phyloP scores from a whole-genome alignment of 1,140 invertebrate species.

The Meloidogyne exigua region DNA sequence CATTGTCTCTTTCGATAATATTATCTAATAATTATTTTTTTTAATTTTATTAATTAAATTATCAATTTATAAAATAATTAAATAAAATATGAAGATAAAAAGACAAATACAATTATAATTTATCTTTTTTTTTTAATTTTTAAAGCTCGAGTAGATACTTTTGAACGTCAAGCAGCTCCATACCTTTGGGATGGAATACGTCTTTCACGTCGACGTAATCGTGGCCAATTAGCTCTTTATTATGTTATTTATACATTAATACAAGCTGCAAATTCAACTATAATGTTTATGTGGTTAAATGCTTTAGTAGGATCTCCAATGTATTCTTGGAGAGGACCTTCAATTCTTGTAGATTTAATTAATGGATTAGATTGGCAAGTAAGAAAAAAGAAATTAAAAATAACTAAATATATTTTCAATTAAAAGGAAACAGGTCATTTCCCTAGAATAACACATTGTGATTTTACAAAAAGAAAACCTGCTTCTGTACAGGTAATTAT shows the following conservation, averaged over 20 bases:
- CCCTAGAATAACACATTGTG: constrained; percentile 62
- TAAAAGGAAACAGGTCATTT: constrained; percentile 60
- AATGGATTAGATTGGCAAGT: constrained; percentile 57
- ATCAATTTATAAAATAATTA: too few species aligned
- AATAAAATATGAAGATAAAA: too few species aligned
- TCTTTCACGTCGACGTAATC: constrained; percentile 45
- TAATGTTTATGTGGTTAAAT: constrained; percentile 57
- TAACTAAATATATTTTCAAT: background rate
- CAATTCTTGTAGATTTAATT: constrained; percentile 53
- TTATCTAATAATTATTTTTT: background rate
- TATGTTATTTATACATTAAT: constrained; percentile 57
- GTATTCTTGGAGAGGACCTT: constrained; percentile 54
- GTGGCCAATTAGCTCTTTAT: constrained; percentile 51
- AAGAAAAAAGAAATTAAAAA: background rate
- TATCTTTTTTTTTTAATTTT: constrained; percentile 13
- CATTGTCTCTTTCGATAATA: background rate
- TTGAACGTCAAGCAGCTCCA: constrained; percentile 55
- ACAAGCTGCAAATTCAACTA: constrained; percentile 51
- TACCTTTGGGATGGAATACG: constrained; percentile 62
- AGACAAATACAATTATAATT: too few species aligned
- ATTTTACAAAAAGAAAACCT: constrained; percentile 53
- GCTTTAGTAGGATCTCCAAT: constrained; percentile 52
- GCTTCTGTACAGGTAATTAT: constrained; percentile 40
- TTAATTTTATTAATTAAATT: too few species aligned
- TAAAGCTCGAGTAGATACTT: constrained; percentile 50